Evolutionary conservation across 2,113 vertebrate genomes (phyloP), one percentile per base, ranked within the genome.

Genomic region (Syngnathoides biaculeatus): DNA sequence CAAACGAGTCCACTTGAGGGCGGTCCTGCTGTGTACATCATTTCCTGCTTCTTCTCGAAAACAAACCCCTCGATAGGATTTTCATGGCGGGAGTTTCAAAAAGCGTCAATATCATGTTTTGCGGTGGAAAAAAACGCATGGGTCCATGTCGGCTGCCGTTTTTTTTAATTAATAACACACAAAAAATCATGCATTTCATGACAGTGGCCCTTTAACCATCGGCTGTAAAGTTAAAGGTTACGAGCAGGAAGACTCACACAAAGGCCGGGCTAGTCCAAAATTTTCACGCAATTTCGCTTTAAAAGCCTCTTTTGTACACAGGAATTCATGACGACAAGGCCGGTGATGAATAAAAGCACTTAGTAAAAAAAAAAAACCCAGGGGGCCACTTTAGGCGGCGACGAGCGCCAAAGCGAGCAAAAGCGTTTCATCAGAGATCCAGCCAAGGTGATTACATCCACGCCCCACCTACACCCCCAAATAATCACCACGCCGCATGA

Each of bases 401-500:
- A 61, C 72, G 67, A 79, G 75, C 78, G 64, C 75, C 77, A 80
- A 80, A 80, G 45, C 79, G 65, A 80, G 45, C 79, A 68, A 80
- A 80, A 82, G 79, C 82, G 80, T 89, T 88, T 87, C 88, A 87
- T 90, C 85, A 83, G 79, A 84, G 73, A 79, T 72, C 70, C 79
- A 86, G 84, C 87, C 86, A 87, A 87, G 89, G 88, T 91, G 88
- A 89, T 89, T 86, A 83, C 85, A 85, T 80, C 77, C 87, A 81
- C 78, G 78, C 85, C 85, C 77, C 84, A 80, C 86, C 85, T 86
- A 84, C 88, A 87, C 88, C 88, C 89, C 88, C 89, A 91, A 91
- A 90, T 91, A 89, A 91, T 91, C 88, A 91, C 88, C 87, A 91
- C 78, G 61, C 82, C 57, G 81, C 79, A 84, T 87, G 80, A 89